Evolutionary conservation across 37 sponge, comb jelly and placozoan species (phyloP), one percentile per base, ranked within the genome.

Genomic region (Chondrilla cf. caribensis): DNA sequence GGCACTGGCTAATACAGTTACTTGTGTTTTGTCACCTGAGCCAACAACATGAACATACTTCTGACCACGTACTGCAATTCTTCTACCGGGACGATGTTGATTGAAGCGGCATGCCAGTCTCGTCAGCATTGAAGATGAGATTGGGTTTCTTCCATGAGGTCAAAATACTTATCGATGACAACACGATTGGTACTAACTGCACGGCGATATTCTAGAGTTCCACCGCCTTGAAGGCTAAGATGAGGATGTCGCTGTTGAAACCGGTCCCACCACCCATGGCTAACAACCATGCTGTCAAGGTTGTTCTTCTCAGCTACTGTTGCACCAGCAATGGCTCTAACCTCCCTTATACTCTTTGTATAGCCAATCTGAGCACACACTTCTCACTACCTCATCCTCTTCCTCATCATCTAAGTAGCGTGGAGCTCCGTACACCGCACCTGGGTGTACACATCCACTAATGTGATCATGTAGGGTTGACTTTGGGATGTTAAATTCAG

Each of bases 1-100:
- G 0, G 28, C n/a, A 87, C 87, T 84, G 15, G 85, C 87, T 26
- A 90, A 19, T 21, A 86, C 84, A 25, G 87, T 86, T 7, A 90
- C 80, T 33, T 90, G 91, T 42, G 84, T 24, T 58, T 84, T 90
- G 8, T 60, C 65, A 0, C 82, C 84, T 18, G 54, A 28, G 11
- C 35, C 64, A 38, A 77, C 36, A 15, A n/a, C 0, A 38, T 11
- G 58, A 33, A 43, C 31, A 55, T 79, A 14, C 38, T 79, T 83
- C 8, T 32, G 28, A 1, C 75, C 73, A 19, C 0, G 11, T 29
- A 5, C 0, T 3, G 60, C 72, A 58, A 88, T 54, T 9, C 78
- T 79, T n/a, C 79, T 79, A 0, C 19, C 60, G 44, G 70, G 73
- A 15, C 6, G 42, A 18, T 65, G 73, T 3, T 55, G 26, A 0